Base-by-base conservation (phyloP, 2,888 invertebrate species). In the Calameuta idolon region DNA sequence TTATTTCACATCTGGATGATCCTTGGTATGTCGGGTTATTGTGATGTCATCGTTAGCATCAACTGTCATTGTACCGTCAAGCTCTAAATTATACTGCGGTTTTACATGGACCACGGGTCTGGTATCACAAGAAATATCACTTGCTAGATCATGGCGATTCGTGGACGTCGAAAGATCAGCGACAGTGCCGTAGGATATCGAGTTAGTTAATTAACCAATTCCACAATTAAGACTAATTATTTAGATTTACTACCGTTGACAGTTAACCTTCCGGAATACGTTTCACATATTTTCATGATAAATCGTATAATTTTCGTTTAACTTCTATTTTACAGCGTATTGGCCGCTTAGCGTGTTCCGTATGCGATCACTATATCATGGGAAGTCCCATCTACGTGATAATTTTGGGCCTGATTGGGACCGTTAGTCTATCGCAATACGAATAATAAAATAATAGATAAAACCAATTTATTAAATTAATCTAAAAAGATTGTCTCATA, bases 321-420 rank as follows among this genome's bases (percentile, higher is more conserved):
- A 23, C 9, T 55, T 55, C 9, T 3, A 73, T 75, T 73, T 85
- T 84, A 35, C 81, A 88, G 89, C 79, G 81, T 33, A 77, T 87
- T 12, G 88, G 87, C 76, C 86, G 85, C 78, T 75, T 88, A 12
- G 87, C 87, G 30, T 91, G 91, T 80, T 84, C 85, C 33, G 77
- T 91, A 55, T 91, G 91, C 79, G 87, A 90, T 76, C 85, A 88
- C 71, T 86, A 86, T 71, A 80, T 89, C 73, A 88, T 91, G 87
- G 91, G 91, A 55, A 90, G 85, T 79, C 82, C 87, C 30, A 78
- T 88, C 31, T 91, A 89, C 82, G 90, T 91, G n/a, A 87, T 87
- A 34, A 75, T 89, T 40, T 84, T 91, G 75, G 91, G 91, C 82
- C 83, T 91, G 77, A 89, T 91, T 83, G 91, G 91, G 82, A 89